A percentile compares a stretch with the other conserved stretches of the same genome.
phyloP scores from a whole-genome alignment of 1,140 invertebrate genomes.

The Zeugodacus cucurbitae region DNA sequence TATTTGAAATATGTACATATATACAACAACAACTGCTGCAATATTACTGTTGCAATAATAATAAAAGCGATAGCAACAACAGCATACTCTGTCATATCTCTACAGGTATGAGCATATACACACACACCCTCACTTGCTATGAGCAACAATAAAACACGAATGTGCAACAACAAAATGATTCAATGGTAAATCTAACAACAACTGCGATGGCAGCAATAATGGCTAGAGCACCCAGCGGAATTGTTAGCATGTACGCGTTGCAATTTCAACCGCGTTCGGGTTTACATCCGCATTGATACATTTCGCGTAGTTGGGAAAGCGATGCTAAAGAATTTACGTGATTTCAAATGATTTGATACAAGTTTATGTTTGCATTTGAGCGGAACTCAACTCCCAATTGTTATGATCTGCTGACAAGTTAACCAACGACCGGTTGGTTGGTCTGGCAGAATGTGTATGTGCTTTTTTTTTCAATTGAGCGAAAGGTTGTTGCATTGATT shows the following conservation, averaged over 20 bases:
- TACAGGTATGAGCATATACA: neutral
- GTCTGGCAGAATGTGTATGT: neutral
- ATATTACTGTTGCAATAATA: neutral
- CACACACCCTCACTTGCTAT: neutral
- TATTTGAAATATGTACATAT: neutral
- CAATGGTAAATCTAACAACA: neutral
- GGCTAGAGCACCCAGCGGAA: neutral
- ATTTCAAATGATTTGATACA: slow-evolving; percentile 36
- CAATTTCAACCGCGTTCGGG: neutral
- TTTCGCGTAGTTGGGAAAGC: neutral
- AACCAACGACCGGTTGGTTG: neutral
- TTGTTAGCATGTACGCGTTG: slow-evolving; percentile 22
- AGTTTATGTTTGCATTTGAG: slow-evolving; percentile 34
- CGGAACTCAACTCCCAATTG: slow-evolving; percentile 29
- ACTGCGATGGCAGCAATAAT: neutral
- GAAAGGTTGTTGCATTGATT: neutral
- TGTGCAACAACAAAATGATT: neutral
- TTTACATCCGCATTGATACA: neutral
- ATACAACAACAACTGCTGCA: neutral
- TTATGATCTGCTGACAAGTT: slow-evolving; percentile 32
- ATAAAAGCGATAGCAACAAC: neutral
- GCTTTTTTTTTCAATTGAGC: neutral
- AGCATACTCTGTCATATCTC: neutral
- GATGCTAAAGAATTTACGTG: neutral
- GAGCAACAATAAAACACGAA: slow-evolving; percentile 6